A percentile compares a stretch with the other conserved stretches of the same genome.
phyloP scores from a whole-genome alignment of 1,140 invertebrate genomes.

The Papilio polyxenes region DNA sequence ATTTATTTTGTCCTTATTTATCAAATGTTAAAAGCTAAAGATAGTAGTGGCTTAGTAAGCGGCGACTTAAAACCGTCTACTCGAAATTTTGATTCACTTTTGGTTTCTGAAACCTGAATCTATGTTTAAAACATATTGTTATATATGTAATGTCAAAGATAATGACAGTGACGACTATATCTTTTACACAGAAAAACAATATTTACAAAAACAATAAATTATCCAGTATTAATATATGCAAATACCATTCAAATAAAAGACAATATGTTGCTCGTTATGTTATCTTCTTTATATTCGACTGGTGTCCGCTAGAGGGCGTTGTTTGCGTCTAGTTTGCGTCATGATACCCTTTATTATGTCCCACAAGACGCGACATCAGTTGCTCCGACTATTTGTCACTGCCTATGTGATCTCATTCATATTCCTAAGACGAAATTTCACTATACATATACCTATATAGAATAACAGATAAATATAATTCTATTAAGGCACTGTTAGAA shows the following conservation, averaged over 20 bases:
- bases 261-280: not conserved
- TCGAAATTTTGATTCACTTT: too few relatives aligned
- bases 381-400: not conserved
- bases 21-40: too few relatives aligned
- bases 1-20: too few relatives aligned
- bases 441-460: not conserved
- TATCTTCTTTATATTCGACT: not conserved
- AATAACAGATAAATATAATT: not conserved
- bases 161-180: too few relatives aligned
- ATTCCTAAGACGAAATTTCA: not conserved
- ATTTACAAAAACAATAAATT: too few relatives aligned
- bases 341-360: conserved; percentile 11
- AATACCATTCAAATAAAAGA: not conserved
- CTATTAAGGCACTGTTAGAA: not conserved
- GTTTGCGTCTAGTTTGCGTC: not conserved
- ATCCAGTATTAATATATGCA: too few relatives aligned
- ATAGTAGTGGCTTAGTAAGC: too few relatives aligned
- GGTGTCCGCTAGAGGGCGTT: not conserved
- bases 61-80: too few relatives aligned
- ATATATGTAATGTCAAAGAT: too few relatives aligned
- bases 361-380: conserved; percentile 8
- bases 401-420: conserved; percentile 17
- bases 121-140: too few relatives aligned
- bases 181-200: too few relatives aligned
- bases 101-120: too few relatives aligned